Base-by-base conservation (phyloP, 2,888 invertebrate species). In the Diadromus collaris region DNA sequence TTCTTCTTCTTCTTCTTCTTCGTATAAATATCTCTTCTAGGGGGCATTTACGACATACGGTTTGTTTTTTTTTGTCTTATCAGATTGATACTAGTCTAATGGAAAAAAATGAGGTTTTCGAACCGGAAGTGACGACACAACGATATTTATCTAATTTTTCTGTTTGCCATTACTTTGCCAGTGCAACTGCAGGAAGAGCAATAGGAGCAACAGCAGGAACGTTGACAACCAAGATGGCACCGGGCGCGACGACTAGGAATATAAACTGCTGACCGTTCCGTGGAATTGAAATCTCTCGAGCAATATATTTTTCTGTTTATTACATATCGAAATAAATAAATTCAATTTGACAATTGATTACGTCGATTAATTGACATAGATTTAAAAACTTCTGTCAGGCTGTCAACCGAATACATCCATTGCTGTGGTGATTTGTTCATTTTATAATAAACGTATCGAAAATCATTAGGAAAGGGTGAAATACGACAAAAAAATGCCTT, bases 401-500 rank as follows among this genome's bases (percentile, higher is more conserved):
- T 19, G 9, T 19, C 9, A 10, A 3, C 9, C 19, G 21, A 4
- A 51, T 10, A 1, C n/a, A 48, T 48, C 48, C 10, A 21, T 41
- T 10, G 24, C 48, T 0, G 21, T 9, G 21, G 3, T 48, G 10
- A 19, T 48, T 24, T 34, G 38, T 41, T 56, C 4, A 19, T 27
- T 19, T 4, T n/a, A 9, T 24, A 1, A 10, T 16, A 68, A 13
- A 7, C 3, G 21, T 21, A 19, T 13, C 19, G 21, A 5, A 38
- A 41, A 54, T 61, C 2, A 64, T 63, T 13, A 10, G 19, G 7
- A 16, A 19, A 4, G 41, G 46, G 21, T 32, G 56, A 70, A 54
- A 60, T 21, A 70, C 7, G 10, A 64, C 21, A 13, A 13, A 51
- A 4, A 51, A 61, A 61, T 79, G 64, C 51, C 68, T 76, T 76